These are phyloP conservation scores for Notodonta dromedarius DNA, from an alignment of 2,888 invertebrate genomes.

Conservation along the genomic window DNA sequence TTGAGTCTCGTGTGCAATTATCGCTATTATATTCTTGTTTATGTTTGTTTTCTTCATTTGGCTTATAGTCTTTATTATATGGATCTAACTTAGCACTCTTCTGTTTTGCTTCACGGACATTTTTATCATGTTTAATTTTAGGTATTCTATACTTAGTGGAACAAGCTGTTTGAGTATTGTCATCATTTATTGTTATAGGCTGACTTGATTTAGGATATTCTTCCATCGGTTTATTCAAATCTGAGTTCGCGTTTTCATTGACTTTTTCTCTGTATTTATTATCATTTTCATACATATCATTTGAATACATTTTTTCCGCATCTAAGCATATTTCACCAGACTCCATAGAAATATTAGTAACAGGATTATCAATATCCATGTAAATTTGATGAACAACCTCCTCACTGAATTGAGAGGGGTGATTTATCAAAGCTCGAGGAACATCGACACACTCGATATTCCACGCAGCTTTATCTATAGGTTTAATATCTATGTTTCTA, in stretches of 20 bases:
- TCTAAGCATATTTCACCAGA: conserved; percentile 50
- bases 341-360: conserved; percentile 46
- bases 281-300: conserved; percentile 5
- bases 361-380: conserved; percentile 51
- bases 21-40: neutral
- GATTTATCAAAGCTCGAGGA: conserved; percentile 51
- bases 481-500: conserved; percentile 52
- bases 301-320: conserved; percentile 18
- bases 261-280: conserved; percentile 9
- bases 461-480: conserved; percentile 53
- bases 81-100: conserved; percentile 8
- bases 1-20: neutral
- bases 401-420: conserved; percentile 32
- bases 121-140: conserved; percentile 32
- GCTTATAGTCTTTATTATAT: conserved; percentile 6
- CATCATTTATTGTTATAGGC: conserved; percentile 4
- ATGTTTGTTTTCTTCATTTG: neutral
- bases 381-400: conserved; percentile 49
- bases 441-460: conserved; percentile 40
- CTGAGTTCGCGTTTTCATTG: conserved; percentile 5
- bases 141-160: conserved; percentile 41
- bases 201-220: conserved; percentile 13
- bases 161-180: conserved; percentile 10
- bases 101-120: conserved; percentile 3
- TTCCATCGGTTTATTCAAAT: conserved; percentile 12